Conservation (phyloP, 2,888 invertebrate species). For the Lochmaea capreae region DNA sequence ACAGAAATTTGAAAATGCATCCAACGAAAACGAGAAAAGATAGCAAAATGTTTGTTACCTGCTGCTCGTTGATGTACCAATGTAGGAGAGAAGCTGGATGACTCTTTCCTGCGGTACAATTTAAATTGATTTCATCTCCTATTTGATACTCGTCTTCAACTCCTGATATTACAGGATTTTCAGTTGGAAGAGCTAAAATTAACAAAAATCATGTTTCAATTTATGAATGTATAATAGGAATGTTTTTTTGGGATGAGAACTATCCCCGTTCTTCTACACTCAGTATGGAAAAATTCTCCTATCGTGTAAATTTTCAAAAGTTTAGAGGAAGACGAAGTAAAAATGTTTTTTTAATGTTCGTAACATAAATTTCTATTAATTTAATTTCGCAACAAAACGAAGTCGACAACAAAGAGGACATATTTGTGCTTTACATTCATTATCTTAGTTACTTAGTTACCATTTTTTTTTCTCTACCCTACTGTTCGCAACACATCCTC, state of each 20-base stretch:
- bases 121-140: constrained; percentile 78
- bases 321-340: too few species aligned
- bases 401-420: not conserved
- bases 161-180: constrained; percentile 80
- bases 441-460: not conserved
- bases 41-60: constrained; percentile 66
- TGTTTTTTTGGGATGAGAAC: too few species aligned
- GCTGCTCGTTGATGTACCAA: constrained; percentile 84
- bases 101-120: constrained; percentile 82
- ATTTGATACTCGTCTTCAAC: constrained; percentile 79
- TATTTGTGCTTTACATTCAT: not conserved
- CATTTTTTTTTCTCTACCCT: not conserved
- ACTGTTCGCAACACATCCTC: not conserved
- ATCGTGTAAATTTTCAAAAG: too few species aligned
- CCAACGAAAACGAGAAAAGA: too few species aligned
- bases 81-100: constrained; percentile 80
- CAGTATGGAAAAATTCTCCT: too few species aligned
- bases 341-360: too few species aligned
- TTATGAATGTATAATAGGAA: too few species aligned
- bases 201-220: constrained; percentile 14
- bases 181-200: constrained; percentile 72
- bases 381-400: not conserved
- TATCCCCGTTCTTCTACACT: too few species aligned
- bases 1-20: constrained; percentile 33
- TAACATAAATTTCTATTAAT: not conserved